phyloP scores from a whole-genome alignment of 2,113 vertebrate genomes.

The Nibea albiflora region DNA sequence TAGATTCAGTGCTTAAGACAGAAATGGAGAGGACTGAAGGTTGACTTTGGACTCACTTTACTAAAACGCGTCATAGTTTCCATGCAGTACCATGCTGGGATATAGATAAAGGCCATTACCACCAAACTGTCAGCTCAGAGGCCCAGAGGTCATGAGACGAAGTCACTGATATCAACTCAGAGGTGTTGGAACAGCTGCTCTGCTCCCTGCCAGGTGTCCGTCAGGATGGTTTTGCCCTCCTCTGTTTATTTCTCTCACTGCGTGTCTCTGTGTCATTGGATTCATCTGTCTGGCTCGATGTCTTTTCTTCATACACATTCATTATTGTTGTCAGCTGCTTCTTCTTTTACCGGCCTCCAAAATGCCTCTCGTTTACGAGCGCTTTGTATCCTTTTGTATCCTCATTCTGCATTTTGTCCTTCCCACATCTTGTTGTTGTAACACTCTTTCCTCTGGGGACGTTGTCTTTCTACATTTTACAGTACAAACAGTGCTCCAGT shows the following conservation, averaged over 20 bases:
- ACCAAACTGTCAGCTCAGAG: constrained; percentile 20
- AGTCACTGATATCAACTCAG: constrained; percentile 26
- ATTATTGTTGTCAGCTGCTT: background rate
- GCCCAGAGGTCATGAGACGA: constrained; percentile 44
- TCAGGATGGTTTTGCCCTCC: constrained; percentile 8
- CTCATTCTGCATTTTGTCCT: background rate
- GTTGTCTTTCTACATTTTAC: background rate
- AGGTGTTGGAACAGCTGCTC: constrained; percentile 38
- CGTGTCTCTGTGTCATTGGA: background rate
- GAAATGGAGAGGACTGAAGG: background rate
- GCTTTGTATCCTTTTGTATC: background rate
- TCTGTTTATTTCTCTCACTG: constrained; percentile 7
- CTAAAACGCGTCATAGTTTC: constrained; percentile 7
- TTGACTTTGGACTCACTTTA: constrained; percentile 21
- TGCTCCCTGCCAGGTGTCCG: constrained; percentile 38
- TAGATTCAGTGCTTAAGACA: background rate
- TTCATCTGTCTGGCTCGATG: background rate
- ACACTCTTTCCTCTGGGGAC: background rate
- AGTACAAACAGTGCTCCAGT: background rate
- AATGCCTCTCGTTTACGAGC: background rate
- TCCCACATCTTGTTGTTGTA: background rate
- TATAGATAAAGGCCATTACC: constrained; percentile 35
- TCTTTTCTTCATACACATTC: background rate
- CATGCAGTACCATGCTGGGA: constrained; percentile 3
- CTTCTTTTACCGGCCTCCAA: background rate